These are phyloP conservation scores for Rhinichthys osculus DNA, from an alignment of 2,797 vertebrate species.

Conservation along the genomic window DNA sequence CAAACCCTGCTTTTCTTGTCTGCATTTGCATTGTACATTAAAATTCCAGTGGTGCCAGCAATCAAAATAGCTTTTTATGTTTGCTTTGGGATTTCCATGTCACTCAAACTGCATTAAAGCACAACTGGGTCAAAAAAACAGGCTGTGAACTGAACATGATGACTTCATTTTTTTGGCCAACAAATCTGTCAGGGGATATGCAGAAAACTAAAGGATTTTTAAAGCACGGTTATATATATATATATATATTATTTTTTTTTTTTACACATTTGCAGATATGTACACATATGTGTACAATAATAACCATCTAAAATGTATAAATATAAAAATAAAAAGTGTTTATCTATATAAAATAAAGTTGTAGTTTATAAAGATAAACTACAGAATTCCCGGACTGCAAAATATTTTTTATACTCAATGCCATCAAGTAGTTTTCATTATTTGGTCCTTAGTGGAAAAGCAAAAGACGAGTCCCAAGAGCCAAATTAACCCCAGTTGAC, in stretches of 20 bases:
- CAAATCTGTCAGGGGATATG: background rate
- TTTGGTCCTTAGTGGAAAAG: background rate
- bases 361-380: background rate
- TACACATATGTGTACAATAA: background rate
- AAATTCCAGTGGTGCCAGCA: background rate
- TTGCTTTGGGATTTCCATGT: conserved; percentile 14
- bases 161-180: background rate
- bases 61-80: background rate
- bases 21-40: background rate
- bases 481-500: conserved; percentile 51
- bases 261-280: background rate
- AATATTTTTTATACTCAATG: background rate
- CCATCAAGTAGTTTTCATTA: background rate
- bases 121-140: background rate
- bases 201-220: background rate
- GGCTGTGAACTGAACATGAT: background rate
- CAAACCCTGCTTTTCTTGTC: background rate
- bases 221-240: background rate
- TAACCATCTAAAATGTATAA: background rate
- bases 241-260: background rate
- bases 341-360: too few relatives aligned
- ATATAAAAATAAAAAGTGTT: background rate
- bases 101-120: background rate
- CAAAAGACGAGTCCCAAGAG: conserved; percentile 15
- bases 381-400: background rate